phyloP scores from a whole-genome alignment of 2,888 invertebrate genomes.

The Amiota mariae region DNA sequence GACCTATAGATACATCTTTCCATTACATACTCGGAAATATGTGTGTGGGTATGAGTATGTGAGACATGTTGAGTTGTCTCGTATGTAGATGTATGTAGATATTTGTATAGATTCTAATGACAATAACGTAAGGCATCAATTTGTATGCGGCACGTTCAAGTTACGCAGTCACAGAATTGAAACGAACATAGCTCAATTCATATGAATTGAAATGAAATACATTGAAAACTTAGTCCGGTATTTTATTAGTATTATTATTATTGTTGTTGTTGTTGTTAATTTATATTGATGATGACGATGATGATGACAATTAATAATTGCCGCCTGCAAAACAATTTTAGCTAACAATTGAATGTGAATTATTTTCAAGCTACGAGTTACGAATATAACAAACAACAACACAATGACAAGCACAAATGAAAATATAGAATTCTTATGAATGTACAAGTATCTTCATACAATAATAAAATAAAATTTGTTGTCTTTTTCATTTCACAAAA shows the following conservation, averaged over 20 bases:
- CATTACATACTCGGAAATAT: not conserved
- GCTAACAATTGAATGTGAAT: slow-evolving; percentile 13
- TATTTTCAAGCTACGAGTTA: not conserved
- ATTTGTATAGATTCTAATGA: slow-evolving; percentile 6
- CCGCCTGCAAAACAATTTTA: slow-evolving; percentile 8
- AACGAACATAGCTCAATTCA: slow-evolving; percentile 14
- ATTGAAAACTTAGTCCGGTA: not conserved
- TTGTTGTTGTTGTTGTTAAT: slow-evolving; percentile 36
- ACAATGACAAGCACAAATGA: not conserved
- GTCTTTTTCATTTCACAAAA: not conserved
- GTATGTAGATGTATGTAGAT: too few relatives aligned
- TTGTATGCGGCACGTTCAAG: slow-evolving; percentile 18
- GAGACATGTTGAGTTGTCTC: not conserved
- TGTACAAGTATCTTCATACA: too few relatives aligned
- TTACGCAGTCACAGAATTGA: slow-evolving; percentile 40
- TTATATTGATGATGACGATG: slow-evolving; percentile 44
- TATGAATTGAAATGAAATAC: not conserved
- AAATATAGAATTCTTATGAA: not conserved
- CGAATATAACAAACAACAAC: slow-evolving; percentile 3
- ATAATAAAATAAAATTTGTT: not conserved
- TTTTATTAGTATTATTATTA: slow-evolving; percentile 18
- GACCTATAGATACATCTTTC: not conserved
- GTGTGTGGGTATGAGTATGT: not conserved
- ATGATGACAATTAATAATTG: slow-evolving; percentile 24
- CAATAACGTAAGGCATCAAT: slow-evolving; percentile 9